Base-by-base conservation (phyloP, 1,140 invertebrate genomes). In the Apis cerana region DNA sequence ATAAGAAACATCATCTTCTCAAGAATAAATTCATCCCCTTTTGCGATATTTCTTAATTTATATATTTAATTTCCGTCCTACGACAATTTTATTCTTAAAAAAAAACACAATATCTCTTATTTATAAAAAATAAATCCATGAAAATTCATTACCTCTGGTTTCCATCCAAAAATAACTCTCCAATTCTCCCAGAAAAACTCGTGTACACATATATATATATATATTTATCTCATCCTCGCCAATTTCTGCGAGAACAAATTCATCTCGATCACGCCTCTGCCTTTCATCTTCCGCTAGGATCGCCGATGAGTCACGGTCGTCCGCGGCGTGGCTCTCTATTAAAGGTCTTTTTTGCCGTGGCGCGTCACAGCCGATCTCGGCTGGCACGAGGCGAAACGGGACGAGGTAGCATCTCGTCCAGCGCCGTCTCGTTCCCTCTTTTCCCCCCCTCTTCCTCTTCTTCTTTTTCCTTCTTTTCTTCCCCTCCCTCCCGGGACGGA, bases 341-440 rank as follows among this genome's bases (percentile, higher is more conserved):
- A 23, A 43, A 19, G n/a, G 65, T 74, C 61, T 76, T 84, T 33
- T 85, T 86, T 76, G 68, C 65, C n/a, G 27, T 27, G 27, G n/a
- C 68, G 69, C 27, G 56, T 56, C 71, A 86, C 72, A 67, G 33
- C 27, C 33, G 19, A 17, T 70, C 48, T 12, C 56, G 56, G 23
- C 27, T 64, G 33, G 52, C 75, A 9, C 48, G 27, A 52, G 65
- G 68, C 21, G 59, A 75, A 86, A 84, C 65, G n/a, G 43, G 59
- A 17, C 27, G 82, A 58, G 33, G 50, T 43, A 43, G 33, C 33
- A 43, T 43, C 33, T 33, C 33, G 27, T 33, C 33, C 27, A 12
- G 21, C 58, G 50, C 50, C 17, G 58, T 5, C 61, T 74, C 67
- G 69, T 82, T 61, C 50, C 48, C 5, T 48, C 56, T 48, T 43